Evolutionary conservation across 2,888 invertebrate genomes (phyloP).

Genomic region (Chrysotoxum bicinctum): DNA sequence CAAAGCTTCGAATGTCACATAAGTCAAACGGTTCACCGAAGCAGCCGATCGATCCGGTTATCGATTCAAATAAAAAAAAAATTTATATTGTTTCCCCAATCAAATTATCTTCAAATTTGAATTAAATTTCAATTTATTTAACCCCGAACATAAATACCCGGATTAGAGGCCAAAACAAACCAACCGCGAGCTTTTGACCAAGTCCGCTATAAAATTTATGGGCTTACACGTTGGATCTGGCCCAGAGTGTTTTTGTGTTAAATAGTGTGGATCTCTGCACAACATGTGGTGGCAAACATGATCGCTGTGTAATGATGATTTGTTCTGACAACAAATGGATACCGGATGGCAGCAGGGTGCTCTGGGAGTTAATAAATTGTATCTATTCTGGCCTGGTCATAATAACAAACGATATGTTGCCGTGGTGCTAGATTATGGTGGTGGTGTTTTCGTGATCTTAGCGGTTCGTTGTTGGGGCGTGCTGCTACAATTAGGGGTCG

Average conservation of each 20-base stretch:
- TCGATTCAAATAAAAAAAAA: neutral
- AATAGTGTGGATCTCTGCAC: slow-evolving; percentile 27
- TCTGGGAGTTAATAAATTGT: slow-evolving; percentile 36
- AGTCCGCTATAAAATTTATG: slow-evolving; percentile 46
- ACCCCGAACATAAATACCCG: slow-evolving; percentile 47
- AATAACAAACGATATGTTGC: neutral
- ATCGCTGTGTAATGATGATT: slow-evolving; percentile 34
- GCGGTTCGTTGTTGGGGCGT: neutral
- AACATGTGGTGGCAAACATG: slow-evolving; percentile 26
- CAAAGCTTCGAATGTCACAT: slow-evolving; percentile 44
- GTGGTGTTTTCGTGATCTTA: neutral
- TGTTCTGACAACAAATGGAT: slow-evolving; percentile 7
- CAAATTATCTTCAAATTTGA: slow-evolving; percentile 36
- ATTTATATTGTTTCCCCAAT: slow-evolving; percentile 31
- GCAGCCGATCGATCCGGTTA: slow-evolving; percentile 33
- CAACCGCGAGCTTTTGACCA: slow-evolving; percentile 7
- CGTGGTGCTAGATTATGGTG: neutral
- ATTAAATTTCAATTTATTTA: slow-evolving; percentile 61
- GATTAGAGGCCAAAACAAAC: slow-evolving; percentile 48
- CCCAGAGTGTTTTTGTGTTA: neutral
- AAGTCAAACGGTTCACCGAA: slow-evolving; percentile 31
- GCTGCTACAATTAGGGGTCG: slow-evolving; percentile 8
- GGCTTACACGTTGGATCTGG: neutral
- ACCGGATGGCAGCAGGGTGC: slow-evolving; percentile 40
- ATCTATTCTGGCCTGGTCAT: slow-evolving; percentile 29